phyloP scores from a whole-genome alignment of 2,888 invertebrate species.

The Sympetrum striolatum region DNA sequence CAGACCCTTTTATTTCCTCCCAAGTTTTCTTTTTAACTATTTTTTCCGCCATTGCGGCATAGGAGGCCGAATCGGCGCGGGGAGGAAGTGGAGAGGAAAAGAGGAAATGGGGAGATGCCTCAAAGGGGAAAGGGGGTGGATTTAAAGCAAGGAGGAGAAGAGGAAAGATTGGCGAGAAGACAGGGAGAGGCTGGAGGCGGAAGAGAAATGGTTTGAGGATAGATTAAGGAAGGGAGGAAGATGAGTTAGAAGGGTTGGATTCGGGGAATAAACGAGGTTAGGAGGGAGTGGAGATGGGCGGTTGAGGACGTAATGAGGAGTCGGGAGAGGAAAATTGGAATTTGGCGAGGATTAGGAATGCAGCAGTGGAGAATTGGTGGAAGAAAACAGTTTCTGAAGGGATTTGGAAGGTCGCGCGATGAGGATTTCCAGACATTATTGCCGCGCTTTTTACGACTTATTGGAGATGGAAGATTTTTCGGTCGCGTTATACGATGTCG shows the following conservation, averaged over 20 bases:
- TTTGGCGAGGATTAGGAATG: not conserved
- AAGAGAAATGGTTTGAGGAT: not conserved
- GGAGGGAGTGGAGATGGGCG: not conserved
- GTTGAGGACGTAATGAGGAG: not conserved
- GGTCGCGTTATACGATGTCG: too few relatives aligned
- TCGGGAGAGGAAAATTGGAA: not conserved
- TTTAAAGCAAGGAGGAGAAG: not conserved
- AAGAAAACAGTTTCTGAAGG: not conserved
- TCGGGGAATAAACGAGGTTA: not conserved
- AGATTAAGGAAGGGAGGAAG: not conserved
- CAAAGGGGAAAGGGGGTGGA: not conserved
- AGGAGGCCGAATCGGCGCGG: conserved; percentile 10
- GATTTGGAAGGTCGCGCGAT: not conserved
- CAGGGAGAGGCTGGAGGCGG: not conserved
- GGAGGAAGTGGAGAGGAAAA: not conserved
- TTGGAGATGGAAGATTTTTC: not conserved
- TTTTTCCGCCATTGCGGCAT: not conserved
- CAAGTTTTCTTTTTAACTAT: not conserved
- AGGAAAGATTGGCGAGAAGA: not conserved
- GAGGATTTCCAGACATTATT: not conserved
- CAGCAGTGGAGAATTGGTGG: not conserved
- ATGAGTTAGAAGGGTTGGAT: not conserved
- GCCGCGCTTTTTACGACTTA: not conserved
- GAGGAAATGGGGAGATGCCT: not conserved
- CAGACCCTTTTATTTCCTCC: not conserved